Conservation (phyloP, 2,888 invertebrate genomes). For the Philopedon plagiatum region DNA sequence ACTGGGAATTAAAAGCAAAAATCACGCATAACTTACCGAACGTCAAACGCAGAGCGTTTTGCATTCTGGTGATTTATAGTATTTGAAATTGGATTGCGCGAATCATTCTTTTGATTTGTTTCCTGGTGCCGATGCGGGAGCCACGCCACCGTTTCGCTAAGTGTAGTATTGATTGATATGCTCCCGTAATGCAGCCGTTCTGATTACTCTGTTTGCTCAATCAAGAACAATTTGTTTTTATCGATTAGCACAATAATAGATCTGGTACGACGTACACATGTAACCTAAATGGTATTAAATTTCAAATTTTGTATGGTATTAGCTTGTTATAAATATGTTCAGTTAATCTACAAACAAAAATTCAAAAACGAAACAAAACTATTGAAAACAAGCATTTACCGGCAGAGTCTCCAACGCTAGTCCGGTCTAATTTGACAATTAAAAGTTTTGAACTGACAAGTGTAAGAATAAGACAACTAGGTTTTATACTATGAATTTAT, state of each 20-base stretch:
- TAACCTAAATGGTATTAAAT: no score
- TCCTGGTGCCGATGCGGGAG: conserved; percentile 51
- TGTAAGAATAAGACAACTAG: no score
- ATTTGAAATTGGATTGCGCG: conserved; percentile 67
- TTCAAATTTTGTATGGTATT: no score
- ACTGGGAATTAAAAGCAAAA: conserved; percentile 23
- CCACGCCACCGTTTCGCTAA: conserved; percentile 45
- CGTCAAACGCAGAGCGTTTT: conserved; percentile 64
- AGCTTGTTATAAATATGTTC: no score
- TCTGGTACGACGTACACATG: not conserved
- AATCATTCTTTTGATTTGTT: conserved; percentile 66
- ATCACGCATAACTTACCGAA: conserved; percentile 65
- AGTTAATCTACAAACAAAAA: no score
- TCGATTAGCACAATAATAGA: conserved; percentile 41
- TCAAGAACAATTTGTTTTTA: conserved; percentile 54
- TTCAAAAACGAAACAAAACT: no score
- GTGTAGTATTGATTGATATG: conserved; percentile 63
- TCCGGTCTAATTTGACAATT: no score
- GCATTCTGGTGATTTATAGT: conserved; percentile 67
- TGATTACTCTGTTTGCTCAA: conserved; percentile 55
- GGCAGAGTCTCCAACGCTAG: no score
- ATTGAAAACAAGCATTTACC: no score
- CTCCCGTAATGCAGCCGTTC: conserved; percentile 12
- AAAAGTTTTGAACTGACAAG: no score
- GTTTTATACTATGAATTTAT: no score